These are phyloP conservation scores for Agapostemon virescens DNA, from an alignment of 2,888 invertebrate species.

Conservation along the genomic window DNA sequence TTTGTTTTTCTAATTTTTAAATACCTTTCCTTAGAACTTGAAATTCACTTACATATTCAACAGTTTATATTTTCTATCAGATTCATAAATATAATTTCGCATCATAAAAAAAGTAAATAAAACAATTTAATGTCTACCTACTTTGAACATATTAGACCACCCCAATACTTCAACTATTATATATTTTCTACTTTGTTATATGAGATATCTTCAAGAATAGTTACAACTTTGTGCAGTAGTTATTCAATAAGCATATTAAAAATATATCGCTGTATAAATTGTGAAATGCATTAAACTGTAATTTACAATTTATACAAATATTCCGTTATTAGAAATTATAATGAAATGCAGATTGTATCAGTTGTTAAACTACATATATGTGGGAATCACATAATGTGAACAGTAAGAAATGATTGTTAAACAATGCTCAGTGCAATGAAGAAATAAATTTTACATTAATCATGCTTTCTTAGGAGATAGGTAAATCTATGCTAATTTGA, in stretches of 20 bases:
- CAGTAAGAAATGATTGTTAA: slow-evolving; percentile 43
- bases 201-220: not conserved
- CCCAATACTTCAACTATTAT: slow-evolving; percentile 1
- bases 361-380: slow-evolving; percentile 39
- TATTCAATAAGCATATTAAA: slow-evolving; percentile 8
- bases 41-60: slow-evolving; percentile 30
- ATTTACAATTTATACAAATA: not conserved
- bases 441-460: slow-evolving; percentile 49
- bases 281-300: not conserved
- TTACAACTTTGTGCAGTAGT: not conserved
- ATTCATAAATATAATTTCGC: slow-evolving; percentile 17
- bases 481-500: slow-evolving; percentile 24
- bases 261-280: not conserved
- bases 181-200: not conserved
- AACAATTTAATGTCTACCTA: slow-evolving; percentile 8
- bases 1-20: slow-evolving; percentile 1
- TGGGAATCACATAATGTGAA: slow-evolving; percentile 32
- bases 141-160: slow-evolving; percentile 8
- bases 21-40: not conserved
- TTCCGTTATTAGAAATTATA: not conserved
- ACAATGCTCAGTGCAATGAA: slow-evolving; percentile 48
- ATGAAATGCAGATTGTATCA: slow-evolving; percentile 18
- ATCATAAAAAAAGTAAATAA: slow-evolving; percentile 13
- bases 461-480: slow-evolving; percentile 56
- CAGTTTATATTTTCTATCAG: slow-evolving; percentile 6